Conservation (phyloP, 2,888 invertebrate genomes). For the Allygus modestus region DNA sequence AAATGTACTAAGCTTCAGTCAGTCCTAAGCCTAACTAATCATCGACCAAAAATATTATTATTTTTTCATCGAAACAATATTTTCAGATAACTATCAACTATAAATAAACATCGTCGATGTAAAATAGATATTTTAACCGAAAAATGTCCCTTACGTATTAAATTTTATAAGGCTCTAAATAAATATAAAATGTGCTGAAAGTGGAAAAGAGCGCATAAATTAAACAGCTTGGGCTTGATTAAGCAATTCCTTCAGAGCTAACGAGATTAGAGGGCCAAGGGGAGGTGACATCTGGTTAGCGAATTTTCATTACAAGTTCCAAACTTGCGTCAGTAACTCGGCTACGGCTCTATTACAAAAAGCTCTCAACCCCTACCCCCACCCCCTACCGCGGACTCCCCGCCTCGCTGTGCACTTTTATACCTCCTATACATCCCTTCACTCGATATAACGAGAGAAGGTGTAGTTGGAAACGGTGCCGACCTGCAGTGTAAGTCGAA, state of each 20-base stretch:
- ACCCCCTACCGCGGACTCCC: not conserved
- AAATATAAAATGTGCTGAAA: conserved; percentile 9
- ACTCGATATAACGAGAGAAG: too few relatives aligned
- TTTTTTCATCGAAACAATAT: too few relatives aligned
- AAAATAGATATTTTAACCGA: too few relatives aligned
- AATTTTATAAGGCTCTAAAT: not conserved
- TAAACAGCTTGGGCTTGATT: conserved; percentile 37
- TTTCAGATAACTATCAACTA: too few relatives aligned
- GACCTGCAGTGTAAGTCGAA: too few relatives aligned
- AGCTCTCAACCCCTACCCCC: conserved; percentile 34
- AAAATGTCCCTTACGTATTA: too few relatives aligned
- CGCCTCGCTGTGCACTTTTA: not conserved
- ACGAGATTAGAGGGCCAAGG: conserved; percentile 37
- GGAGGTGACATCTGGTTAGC: conserved; percentile 48
- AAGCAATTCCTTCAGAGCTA: conserved; percentile 28
- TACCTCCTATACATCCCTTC: not conserved
- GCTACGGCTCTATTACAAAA: conserved; percentile 46
- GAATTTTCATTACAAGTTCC: conserved; percentile 43
- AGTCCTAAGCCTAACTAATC: too few relatives aligned
- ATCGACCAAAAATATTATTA: too few relatives aligned
- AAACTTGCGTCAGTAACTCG: conserved; percentile 47
- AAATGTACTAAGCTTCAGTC: too few relatives aligned
- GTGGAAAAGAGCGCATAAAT: conserved; percentile 27
- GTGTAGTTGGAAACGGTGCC: not conserved
- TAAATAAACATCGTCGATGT: too few relatives aligned